These are phyloP conservation scores for Burhinus bistriatus DNA, from an alignment of 2,113 vertebrate genomes.

Conservation along the genomic window DNA sequence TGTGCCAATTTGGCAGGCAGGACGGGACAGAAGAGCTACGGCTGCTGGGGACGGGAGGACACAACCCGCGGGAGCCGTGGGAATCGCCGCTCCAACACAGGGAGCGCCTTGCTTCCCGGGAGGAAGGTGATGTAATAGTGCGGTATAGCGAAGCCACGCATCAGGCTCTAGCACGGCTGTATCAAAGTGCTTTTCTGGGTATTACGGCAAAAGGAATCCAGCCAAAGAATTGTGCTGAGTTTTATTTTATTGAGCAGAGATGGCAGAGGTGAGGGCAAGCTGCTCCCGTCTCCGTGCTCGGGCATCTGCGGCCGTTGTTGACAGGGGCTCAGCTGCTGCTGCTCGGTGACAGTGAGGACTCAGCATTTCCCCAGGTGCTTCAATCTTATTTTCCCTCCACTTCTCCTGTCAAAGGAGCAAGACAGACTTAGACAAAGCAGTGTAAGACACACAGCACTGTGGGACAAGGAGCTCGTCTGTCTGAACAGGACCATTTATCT, in stretches of 20 bases:
- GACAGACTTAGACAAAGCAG: background rate
- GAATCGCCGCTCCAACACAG: background rate
- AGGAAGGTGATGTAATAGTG: background rate
- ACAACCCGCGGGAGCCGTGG: background rate
- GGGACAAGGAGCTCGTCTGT: background rate
- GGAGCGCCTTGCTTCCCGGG: background rate
- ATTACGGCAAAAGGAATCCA: background rate
- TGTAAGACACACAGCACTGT: background rate
- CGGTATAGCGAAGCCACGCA: background rate
- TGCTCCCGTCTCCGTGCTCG: background rate
- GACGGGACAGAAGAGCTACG: background rate
- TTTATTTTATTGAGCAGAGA: slow-evolving; percentile 54
- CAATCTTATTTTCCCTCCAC: slow-evolving; percentile 53
- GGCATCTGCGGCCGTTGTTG: fast-evolving
- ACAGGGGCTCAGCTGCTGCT: background rate
- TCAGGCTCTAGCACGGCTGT: background rate
- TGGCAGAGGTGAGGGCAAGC: background rate
- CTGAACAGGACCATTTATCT: background rate
- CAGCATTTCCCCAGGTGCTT: slow-evolving; percentile 60
- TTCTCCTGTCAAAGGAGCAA: slow-evolving; percentile 35
- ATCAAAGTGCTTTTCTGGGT: background rate
- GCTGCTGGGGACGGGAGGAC: background rate
- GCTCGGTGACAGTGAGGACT: background rate
- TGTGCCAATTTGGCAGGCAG: background rate
- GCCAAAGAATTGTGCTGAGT: background rate